Conservation (phyloP, 2,797 vertebrate genomes). For the Argentina silus region DNA sequence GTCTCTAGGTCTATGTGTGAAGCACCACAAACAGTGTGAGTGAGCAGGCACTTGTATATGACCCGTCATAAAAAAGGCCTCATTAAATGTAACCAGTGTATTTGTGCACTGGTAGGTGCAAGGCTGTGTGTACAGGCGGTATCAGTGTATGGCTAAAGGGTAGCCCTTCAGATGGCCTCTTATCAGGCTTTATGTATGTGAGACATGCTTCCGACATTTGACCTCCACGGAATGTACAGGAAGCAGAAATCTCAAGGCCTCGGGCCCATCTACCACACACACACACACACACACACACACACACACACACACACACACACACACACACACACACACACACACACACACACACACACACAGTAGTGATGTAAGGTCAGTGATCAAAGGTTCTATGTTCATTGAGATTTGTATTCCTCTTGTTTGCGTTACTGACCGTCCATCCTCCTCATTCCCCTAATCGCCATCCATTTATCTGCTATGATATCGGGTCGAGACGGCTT, state of each 20-base stretch:
- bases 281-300: too few species aligned
- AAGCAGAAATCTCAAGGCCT: slow-evolving; percentile 9
- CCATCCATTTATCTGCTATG: too few species aligned
- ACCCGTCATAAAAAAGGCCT: background rate
- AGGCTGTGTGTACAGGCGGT: slow-evolving; percentile 1
- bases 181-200: slow-evolving; percentile 48
- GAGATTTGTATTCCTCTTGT: too few species aligned
- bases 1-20: background rate
- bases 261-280: too few species aligned
- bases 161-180: slow-evolving; percentile 33
- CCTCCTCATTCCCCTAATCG: too few species aligned
- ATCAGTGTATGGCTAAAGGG: background rate
- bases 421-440: too few species aligned
- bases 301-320: background rate
- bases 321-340: too few species aligned
- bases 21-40: background rate
- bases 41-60: background rate
- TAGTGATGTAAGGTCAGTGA: background rate
- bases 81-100: background rate
- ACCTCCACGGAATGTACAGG: slow-evolving; percentile 14
- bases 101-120: slow-evolving; percentile 2
- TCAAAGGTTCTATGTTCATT: background rate
- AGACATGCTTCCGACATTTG: background rate
- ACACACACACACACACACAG: background rate
- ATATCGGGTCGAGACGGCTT: too few species aligned